phyloP scores from a whole-genome alignment of 1,140 invertebrate species.

The Zaprionus nigranus region DNA sequence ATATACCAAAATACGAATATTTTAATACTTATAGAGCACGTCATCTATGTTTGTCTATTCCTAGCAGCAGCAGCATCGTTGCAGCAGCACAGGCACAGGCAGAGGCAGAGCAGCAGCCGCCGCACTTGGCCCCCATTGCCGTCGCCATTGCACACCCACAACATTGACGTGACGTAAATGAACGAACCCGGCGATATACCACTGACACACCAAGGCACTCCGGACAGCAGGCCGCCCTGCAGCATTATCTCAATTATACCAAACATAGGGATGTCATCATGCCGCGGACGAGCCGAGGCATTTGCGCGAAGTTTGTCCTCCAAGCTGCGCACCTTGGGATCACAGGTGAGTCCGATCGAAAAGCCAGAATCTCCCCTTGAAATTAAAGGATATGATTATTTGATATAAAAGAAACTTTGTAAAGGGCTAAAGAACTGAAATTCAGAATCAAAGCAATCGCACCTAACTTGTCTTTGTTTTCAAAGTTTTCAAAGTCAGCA shows the following conservation, averaged over 20 bases:
- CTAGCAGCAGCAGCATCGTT: conserved; percentile 44
- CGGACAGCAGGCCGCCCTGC: conserved; percentile 77
- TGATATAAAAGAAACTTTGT: too few relatives aligned
- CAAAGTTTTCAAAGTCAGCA: background rate
- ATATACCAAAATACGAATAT: conserved; percentile 28
- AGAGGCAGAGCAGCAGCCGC: conserved; percentile 5
- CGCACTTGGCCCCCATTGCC: conserved; percentile 24
- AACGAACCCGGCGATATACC: conserved; percentile 82
- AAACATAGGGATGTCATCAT: conserved; percentile 88
- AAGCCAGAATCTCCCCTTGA: too few relatives aligned
- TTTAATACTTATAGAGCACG: conserved; percentile 37
- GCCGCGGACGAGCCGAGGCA: conserved; percentile 90
- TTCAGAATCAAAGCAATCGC: background rate
- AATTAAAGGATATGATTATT: too few relatives aligned
- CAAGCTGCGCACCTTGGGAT: conserved; percentile 88
- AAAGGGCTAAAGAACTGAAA: background rate
- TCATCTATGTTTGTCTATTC: conserved; percentile 51
- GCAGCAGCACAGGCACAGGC: conserved; percentile 32
- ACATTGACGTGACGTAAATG: conserved; percentile 78
- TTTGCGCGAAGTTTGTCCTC: conserved; percentile 91
- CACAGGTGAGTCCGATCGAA: conserved; percentile 78
- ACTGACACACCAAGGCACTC: conserved; percentile 72
- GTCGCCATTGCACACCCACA: background rate
- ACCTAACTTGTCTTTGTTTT: background rate
- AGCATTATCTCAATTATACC: conserved; percentile 82